These are phyloP conservation scores for Samia ricini DNA, from an alignment of 1,140 invertebrate species.

Conservation along the genomic window DNA sequence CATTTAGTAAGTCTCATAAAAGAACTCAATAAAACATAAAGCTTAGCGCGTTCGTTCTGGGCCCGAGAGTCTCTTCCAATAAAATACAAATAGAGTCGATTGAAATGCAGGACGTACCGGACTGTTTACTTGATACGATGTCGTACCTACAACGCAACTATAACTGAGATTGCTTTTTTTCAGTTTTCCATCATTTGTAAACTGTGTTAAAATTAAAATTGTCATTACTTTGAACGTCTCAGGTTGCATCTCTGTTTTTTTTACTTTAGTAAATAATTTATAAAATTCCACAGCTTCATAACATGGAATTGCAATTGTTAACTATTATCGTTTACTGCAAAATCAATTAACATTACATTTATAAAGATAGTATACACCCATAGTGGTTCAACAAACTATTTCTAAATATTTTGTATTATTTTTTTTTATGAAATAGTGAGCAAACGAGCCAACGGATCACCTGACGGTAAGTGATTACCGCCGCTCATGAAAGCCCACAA, in stretches of 20 bases:
- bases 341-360: no score
- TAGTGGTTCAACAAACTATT: no score
- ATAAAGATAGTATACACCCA: no score
- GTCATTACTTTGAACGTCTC: slow-evolving; percentile 7
- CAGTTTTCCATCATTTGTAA: slow-evolving; percentile 65
- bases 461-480: no score
- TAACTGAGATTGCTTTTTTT: slow-evolving; percentile 74
- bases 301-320: no score
- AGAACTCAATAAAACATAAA: slow-evolving; percentile 73
- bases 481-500: no score
- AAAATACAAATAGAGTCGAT: slow-evolving; percentile 76
- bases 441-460: no score
- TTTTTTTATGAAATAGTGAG: no score
- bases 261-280: background rate
- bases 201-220: slow-evolving; percentile 59
- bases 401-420: no score
- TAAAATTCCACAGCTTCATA: background rate
- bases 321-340: no score
- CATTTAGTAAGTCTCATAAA: slow-evolving; percentile 66
- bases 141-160: slow-evolving; percentile 56
- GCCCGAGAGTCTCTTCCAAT: slow-evolving; percentile 63
- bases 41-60: slow-evolving; percentile 56
- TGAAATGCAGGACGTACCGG: slow-evolving; percentile 72
- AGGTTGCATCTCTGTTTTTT: background rate
- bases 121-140: slow-evolving; percentile 67